Evolutionary conservation across 2,888 invertebrate genomes (phyloP).

Genomic region (Mayetiola destructor): DNA sequence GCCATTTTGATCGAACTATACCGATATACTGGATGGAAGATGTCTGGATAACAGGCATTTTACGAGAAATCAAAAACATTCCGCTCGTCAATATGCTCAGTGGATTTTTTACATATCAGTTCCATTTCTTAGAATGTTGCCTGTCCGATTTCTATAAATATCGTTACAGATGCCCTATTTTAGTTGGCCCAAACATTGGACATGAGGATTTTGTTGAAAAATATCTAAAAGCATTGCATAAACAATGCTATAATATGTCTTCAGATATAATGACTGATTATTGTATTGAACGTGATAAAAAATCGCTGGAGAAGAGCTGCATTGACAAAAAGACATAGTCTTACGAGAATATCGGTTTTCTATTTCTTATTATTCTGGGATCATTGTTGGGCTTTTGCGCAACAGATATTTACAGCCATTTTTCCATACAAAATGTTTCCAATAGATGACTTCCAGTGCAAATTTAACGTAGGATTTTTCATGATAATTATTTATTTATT

Average conservation of each 20-base stretch:
- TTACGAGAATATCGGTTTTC: too few relatives aligned
- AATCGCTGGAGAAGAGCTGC: slow-evolving; percentile 44
- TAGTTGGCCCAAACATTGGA: slow-evolving; percentile 65
- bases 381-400: too few relatives aligned
- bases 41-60: slow-evolving; percentile 66
- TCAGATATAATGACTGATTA: slow-evolving; percentile 25
- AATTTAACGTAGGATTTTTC: too few relatives aligned
- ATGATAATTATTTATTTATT: too few relatives aligned
- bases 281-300: slow-evolving; percentile 38
- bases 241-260: slow-evolving; percentile 27
- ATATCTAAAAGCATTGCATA: slow-evolving; percentile 46
- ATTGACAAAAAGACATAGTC: too few relatives aligned
- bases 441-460: too few relatives aligned
- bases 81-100: slow-evolving; percentile 40
- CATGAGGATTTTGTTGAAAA: slow-evolving; percentile 50
- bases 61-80: slow-evolving; percentile 45
- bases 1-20: slow-evolving; percentile 43
- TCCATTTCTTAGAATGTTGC: slow-evolving; percentile 61
- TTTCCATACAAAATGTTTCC: too few relatives aligned
- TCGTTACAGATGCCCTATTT: slow-evolving; percentile 49
- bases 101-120: slow-evolving; percentile 51
- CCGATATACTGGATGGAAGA: slow-evolving; percentile 82
- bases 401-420: too few relatives aligned
- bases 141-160: slow-evolving; percentile 44
- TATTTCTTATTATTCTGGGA: too few relatives aligned